phyloP scores from a whole-genome alignment of 1,140 invertebrate species.

The Pentalonia nigronervosa region DNA sequence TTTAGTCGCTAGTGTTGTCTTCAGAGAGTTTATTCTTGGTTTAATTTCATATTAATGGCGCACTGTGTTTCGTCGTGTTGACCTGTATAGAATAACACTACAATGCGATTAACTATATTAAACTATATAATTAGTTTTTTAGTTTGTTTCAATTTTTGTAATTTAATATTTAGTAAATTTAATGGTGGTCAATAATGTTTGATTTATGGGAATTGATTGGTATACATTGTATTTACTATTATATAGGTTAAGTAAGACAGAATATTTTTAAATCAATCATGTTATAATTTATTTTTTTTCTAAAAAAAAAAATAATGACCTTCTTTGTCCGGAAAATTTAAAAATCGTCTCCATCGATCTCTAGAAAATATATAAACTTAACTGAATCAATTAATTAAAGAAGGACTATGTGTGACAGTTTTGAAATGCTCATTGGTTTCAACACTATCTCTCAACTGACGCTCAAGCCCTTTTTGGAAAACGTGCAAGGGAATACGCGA shows the following conservation, averaged over 20 bases:
- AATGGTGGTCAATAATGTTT: not conserved
- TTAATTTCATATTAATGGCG: not conserved
- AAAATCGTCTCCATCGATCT: not conserved
- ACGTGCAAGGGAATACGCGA: not conserved
- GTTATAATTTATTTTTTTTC: not conserved
- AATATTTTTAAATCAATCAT: not conserved
- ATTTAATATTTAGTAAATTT: no score
- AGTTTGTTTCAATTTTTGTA: not conserved
- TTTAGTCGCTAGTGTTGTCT: not conserved
- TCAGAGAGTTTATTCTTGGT: not conserved
- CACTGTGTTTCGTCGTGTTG: not conserved
- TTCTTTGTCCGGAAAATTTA: not conserved
- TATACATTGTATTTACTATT: not conserved
- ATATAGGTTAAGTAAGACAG: not conserved
- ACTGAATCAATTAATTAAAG: not conserved
- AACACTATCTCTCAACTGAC: not conserved
- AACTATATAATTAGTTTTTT: not conserved
- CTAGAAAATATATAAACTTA: not conserved
- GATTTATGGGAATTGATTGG: not conserved
- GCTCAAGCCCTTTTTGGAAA: not conserved
- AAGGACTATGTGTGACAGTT: not conserved
- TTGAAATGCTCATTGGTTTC: not conserved
- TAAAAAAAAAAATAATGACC: not conserved
- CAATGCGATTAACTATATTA: not conserved
- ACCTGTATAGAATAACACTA: not conserved